Evolutionary conservation across 2,888 invertebrate genomes (phyloP), one percentile per base, ranked within the genome.

Genomic region (Graphium colonna): DNA sequence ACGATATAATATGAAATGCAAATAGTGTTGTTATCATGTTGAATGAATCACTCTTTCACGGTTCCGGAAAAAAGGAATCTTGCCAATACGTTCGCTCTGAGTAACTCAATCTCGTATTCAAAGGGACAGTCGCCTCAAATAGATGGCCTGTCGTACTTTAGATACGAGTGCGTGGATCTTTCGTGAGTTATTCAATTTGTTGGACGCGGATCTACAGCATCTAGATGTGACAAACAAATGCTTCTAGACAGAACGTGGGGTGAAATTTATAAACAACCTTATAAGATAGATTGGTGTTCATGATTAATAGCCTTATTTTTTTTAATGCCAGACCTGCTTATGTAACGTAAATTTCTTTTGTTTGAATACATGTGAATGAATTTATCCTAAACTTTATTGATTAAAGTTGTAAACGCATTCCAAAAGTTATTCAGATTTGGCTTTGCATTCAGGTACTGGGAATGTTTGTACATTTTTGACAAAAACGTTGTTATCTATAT

Each of bases 171-270:
- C 83, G 79, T 84, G 78, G 70, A 84, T 87, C 86, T 85, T 84
- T 76, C 73, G 69, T 71, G 73, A 79, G 79, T 85, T 86, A 88
- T 89, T 87, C 82, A 86, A 88, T 89, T 89, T 86, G 80, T 80
- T 71, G 70, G 63, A 65, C 61, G 45, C 49, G 51, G 74, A 76
- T 68, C 52, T 65, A 64, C 57, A 62, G 46, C 56, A 16, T 55
- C 61, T 62, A 55, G 57, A 63, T 59, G 57, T 46, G 58, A 17
- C 60, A 33, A 28, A 7, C 8, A 21, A 21, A 21, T 5, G 5
- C 21, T 2, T 3, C 2, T 21, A 15, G n/a, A 38, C 9, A 1
- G 1, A 7, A 16, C 16, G 13, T 13, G n/a, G 40, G 31, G 3
- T 7, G 15, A 1, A 13, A 12, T 9, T 28, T 16, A n/a, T n/a